These are phyloP conservation scores for Cinclus mexicanus DNA, from an alignment of 2,113 vertebrate species.

Conservation along the genomic window DNA sequence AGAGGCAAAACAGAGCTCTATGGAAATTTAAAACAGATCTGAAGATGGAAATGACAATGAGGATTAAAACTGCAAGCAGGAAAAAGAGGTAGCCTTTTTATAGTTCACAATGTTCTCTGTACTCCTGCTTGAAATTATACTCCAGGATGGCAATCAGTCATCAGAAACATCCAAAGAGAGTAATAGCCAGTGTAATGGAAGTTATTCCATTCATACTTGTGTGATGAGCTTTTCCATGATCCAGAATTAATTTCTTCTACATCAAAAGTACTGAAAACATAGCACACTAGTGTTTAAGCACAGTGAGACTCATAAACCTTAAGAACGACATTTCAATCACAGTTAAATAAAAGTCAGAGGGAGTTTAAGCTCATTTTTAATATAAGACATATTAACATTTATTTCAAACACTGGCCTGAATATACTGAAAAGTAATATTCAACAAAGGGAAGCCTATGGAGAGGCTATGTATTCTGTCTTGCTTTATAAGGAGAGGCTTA, in stretches of 20 bases:
- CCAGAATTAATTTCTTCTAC: not conserved
- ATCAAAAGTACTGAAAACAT: not conserved
- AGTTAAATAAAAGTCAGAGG: slow-evolving; percentile 3
- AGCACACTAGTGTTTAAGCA: not conserved
- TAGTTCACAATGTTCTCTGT: slow-evolving; percentile 15
- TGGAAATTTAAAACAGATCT: not conserved
- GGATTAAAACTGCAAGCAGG: slow-evolving; percentile 15
- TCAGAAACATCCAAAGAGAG: not conserved
- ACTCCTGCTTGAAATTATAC: slow-evolving; percentile 3
- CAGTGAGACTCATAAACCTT: not conserved
- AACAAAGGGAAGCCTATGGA: not conserved
- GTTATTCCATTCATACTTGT: not conserved
- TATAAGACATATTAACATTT: not conserved
- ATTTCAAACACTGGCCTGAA: not conserved
- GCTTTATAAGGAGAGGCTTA: not conserved
- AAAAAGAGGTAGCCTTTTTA: not conserved
- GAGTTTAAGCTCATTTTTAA: not conserved
- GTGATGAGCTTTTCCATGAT: not conserved
- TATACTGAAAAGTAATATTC: not conserved
- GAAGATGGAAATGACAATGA: not conserved
- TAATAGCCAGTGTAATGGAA: not conserved
- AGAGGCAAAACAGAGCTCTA: not conserved
- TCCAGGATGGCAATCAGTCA: slow-evolving; percentile 26
- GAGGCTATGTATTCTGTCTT: not conserved
- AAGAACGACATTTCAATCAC: not conserved